Conservation (phyloP, 2,888 invertebrate genomes). For the Oscheius sp. region DNA sequence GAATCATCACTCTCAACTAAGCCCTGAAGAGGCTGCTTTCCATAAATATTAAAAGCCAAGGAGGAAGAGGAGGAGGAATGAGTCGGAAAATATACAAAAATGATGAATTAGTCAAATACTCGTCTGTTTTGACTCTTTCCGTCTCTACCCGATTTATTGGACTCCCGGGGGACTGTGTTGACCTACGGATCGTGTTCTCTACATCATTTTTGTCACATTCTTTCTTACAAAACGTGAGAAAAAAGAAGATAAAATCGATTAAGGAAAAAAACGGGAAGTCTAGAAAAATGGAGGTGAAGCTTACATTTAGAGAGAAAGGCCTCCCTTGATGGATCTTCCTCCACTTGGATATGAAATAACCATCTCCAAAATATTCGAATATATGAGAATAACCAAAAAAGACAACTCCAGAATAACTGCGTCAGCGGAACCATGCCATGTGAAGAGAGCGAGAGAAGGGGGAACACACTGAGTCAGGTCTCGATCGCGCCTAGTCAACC, state of each 20-base stretch:
- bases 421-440: constrained; percentile 29
- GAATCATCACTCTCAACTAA: too few relatives aligned
- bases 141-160: not conserved
- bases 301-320: constrained; percentile 18
- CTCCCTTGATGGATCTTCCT: constrained; percentile 2
- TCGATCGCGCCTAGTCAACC: constrained; percentile 32
- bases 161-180: not conserved
- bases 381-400: constrained; percentile 20
- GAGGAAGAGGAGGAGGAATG: not conserved
- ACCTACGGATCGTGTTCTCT: not conserved
- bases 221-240: not conserved
- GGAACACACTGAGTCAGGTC: constrained; percentile 28
- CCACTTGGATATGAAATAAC: not conserved
- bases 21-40: constrained; percentile 9
- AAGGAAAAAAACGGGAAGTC: not conserved
- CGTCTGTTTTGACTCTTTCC: too few relatives aligned
- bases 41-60: not conserved
- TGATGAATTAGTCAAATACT: not conserved
- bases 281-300: too few relatives aligned
- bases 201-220: not conserved
- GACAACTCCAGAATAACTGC: constrained; percentile 13
- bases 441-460: not conserved
- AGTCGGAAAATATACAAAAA: not conserved
- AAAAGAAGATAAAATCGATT: not conserved
- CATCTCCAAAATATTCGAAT: not conserved